Percentiles rank a stretch among this genome's conserved stretches.
Evolutionary conservation across 1,140 invertebrate genomes (phyloP).

Genomic region (Dendrolimus kikuchii): DNA sequence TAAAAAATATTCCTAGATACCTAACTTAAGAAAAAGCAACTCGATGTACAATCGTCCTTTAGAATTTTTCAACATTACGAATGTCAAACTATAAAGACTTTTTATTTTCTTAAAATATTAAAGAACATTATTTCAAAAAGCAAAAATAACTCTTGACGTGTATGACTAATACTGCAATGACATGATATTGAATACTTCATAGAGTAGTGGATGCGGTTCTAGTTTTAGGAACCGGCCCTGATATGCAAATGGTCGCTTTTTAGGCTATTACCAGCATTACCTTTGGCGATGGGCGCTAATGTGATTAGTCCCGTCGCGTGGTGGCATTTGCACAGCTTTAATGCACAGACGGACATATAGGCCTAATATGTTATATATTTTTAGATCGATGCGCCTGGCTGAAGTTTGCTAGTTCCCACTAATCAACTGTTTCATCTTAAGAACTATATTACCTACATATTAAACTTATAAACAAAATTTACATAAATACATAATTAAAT

Average conservation of each 20-base stretch:
- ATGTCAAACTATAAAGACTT: too few relatives aligned
- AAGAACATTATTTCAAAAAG: too few relatives aligned
- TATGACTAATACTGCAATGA: constrained; percentile 9
- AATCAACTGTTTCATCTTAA: too few relatives aligned
- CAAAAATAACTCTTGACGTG: constrained; percentile 3
- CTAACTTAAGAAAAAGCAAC: too few relatives aligned
- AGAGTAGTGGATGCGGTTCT: constrained; percentile 8
- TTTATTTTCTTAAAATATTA: too few relatives aligned
- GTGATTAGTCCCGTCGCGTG: constrained; percentile 51
- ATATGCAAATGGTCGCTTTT: constrained; percentile 48
- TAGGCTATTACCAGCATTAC: constrained; percentile 47
- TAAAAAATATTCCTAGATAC: too few relatives aligned
- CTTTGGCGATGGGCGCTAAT: constrained; percentile 43
- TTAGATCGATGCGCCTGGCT: constrained; percentile 2
- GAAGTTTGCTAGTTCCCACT: too few relatives aligned
- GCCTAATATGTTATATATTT: constrained; percentile 15
- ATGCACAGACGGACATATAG: constrained; percentile 34
- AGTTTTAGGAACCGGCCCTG: constrained; percentile 14
- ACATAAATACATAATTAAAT: too few relatives aligned
- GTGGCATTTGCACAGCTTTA: constrained; percentile 44
- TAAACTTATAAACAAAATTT: too few relatives aligned
- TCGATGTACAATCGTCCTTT: too few relatives aligned
- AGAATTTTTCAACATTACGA: too few relatives aligned
- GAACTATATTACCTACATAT: too few relatives aligned
- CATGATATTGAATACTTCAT: constrained; percentile 28